Percentiles rank a stretch among this genome's conserved stretches.
Conservation (phyloP, 2,113 vertebrate genomes). For the Holacanthus passer region DNA sequence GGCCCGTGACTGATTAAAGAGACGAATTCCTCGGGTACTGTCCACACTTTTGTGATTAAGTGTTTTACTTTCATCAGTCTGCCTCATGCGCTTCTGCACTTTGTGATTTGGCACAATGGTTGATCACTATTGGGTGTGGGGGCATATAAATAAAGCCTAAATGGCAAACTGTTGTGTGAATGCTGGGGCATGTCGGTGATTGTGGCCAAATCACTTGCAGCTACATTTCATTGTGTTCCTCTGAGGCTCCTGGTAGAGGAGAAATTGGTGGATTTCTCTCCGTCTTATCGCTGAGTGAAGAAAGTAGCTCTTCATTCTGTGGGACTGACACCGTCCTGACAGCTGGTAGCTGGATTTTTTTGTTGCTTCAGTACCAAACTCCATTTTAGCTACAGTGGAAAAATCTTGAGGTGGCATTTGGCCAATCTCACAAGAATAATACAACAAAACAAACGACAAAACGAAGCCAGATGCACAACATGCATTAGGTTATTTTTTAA, state of each 20-base stretch:
- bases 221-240: neutral
- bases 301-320: constrained; percentile 16
- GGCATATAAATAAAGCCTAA: constrained; percentile 44
- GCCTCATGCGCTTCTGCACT: constrained; percentile 19
- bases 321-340: constrained; percentile 37
- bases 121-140: constrained; percentile 40
- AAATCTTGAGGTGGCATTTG: constrained; percentile 23
- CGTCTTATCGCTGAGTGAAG: neutral
- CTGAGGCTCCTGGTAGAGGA: constrained; percentile 5
- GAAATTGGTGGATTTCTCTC: constrained; percentile 16
- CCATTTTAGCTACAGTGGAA: constrained; percentile 15
- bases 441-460: neutral
- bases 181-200: constrained; percentile 6
- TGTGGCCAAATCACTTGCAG: constrained; percentile 19
- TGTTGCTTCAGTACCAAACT: constrained; percentile 19
- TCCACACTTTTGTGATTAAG: constrained; percentile 27
- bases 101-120: constrained; percentile 15
- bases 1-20: constrained; percentile 62
- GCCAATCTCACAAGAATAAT: neutral
- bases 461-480: neutral
- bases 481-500: too few relatives aligned
- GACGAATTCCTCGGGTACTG: constrained; percentile 1
- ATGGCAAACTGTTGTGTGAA: constrained; percentile 15
- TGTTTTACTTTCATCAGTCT: constrained; percentile 32
- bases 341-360: constrained; percentile 38